Evolutionary conservation across 2,797 vertebrate species (phyloP).

Genomic region (Octomys mimax): DNA sequence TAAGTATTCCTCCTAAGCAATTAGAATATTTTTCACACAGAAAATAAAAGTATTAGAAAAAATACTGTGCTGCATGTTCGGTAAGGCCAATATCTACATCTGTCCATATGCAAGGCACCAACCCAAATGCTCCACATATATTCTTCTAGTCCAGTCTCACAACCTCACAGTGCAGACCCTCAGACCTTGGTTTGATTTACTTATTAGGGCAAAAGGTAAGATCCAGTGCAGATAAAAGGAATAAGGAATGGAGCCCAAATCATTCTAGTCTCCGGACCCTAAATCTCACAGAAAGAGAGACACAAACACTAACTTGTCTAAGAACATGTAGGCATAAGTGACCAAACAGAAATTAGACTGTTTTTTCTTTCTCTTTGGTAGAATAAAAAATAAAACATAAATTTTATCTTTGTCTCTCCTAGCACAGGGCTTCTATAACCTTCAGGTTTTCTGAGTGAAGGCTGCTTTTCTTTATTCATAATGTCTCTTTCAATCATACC

Average conservation of each 20-base stretch:
- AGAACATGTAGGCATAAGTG: neutral
- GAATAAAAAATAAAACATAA: neutral
- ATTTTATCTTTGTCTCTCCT: neutral
- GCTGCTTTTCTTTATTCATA: conserved; percentile 1
- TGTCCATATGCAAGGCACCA: neutral
- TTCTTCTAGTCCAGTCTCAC: neutral
- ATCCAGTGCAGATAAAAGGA: neutral
- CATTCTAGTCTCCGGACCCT: neutral
- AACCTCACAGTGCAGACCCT: neutral
- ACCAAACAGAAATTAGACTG: neutral
- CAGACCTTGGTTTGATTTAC: neutral
- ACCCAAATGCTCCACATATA: neutral
- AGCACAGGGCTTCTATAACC: conserved; percentile 6
- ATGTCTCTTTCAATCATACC: neutral
- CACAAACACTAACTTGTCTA: neutral
- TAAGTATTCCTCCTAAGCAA: conserved; percentile 9
- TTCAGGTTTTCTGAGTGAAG: conserved; percentile 19
- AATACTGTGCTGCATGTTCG: neutral
- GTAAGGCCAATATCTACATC: neutral
- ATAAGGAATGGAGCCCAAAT: neutral
- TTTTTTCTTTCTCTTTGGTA: neutral
- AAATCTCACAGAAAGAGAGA: neutral
- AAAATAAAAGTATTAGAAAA: conserved; percentile 11
- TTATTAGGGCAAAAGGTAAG: neutral
- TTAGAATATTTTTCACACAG: neutral